phyloP scores from a whole-genome alignment of 2,113 vertebrate genomes.

The Isichthys henryi region DNA sequence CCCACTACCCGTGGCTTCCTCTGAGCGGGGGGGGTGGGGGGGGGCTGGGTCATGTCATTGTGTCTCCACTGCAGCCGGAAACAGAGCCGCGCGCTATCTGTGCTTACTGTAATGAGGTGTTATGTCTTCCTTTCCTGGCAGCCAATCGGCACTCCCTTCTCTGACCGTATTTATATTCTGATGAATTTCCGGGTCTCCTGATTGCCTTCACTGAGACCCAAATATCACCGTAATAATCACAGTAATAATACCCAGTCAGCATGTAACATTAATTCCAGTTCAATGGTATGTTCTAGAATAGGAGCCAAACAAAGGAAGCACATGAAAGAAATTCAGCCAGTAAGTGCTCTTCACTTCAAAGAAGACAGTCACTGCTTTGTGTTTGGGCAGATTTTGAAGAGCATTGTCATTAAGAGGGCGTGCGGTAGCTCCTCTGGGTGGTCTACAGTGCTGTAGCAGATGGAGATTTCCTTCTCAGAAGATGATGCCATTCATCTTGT shows the following conservation, averaged over 20 bases:
- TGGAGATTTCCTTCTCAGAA: slow-evolving; percentile 3
- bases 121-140: slow-evolving; percentile 17
- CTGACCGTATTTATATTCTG: slow-evolving; percentile 20
- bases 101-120: slow-evolving; percentile 34
- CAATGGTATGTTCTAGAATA: not conserved
- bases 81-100: slow-evolving; percentile 19
- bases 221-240: slow-evolving; percentile 24
- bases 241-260: slow-evolving; percentile 20
- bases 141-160: not conserved
- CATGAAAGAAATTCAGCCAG: not conserved
- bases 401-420: not conserved
- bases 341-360: not conserved
- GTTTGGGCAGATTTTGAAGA: not conserved
- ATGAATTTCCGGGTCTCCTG: slow-evolving; percentile 18
- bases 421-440: not conserved
- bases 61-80: slow-evolving; percentile 7
- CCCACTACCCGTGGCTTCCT: not conserved
- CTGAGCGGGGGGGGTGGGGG: not conserved
- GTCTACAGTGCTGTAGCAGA: not conserved
- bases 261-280: slow-evolving; percentile 21
- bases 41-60: not conserved
- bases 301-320: not conserved
- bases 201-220: slow-evolving; percentile 15
- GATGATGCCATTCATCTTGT: not conserved
- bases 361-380: not conserved